phyloP scores from a whole-genome alignment of 1,140 invertebrate species.

The Rhyzopertha dominica region DNA sequence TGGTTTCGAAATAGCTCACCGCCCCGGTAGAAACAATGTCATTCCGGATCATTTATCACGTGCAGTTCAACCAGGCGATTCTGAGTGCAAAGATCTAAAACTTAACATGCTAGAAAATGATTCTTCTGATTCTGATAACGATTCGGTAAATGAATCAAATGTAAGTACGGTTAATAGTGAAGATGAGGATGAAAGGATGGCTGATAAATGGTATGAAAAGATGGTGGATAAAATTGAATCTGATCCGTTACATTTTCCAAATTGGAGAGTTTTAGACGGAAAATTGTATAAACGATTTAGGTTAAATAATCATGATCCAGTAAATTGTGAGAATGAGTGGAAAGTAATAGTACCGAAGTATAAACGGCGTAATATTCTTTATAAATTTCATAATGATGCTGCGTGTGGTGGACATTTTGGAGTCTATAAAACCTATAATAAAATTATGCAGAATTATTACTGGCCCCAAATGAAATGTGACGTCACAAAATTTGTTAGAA shows the following conservation, averaged over 20 bases:
- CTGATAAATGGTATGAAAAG: not conserved
- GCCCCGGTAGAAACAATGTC: too few relatives aligned
- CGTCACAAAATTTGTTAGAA: not conserved
- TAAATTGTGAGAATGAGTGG: not conserved
- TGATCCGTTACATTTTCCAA: not conserved
- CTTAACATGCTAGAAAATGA: too few relatives aligned
- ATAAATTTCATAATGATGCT: not conserved
- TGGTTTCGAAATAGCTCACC: too few relatives aligned
- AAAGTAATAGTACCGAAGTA: conserved; percentile 5
- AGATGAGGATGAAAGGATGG: not conserved
- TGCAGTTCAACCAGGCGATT: too few relatives aligned
- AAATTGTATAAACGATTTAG: conserved; percentile 2
- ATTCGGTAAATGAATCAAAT: too few relatives aligned
- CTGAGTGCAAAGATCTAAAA: too few relatives aligned
- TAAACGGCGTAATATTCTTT: conserved; percentile 1
- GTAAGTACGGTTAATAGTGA: too few relatives aligned
- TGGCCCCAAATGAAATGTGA: conserved; percentile 11
- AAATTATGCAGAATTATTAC: conserved; percentile 3
- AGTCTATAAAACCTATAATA: conserved; percentile 9
- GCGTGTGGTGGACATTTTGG: conserved; percentile 1
- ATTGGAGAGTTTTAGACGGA: not conserved
- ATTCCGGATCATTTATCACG: too few relatives aligned
- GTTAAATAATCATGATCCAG: not conserved
- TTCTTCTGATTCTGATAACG: too few relatives aligned
- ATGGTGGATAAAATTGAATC: not conserved